Evolutionary conservation across 2,888 invertebrate species (phyloP).

Genomic region (Melipona beecheii): DNA sequence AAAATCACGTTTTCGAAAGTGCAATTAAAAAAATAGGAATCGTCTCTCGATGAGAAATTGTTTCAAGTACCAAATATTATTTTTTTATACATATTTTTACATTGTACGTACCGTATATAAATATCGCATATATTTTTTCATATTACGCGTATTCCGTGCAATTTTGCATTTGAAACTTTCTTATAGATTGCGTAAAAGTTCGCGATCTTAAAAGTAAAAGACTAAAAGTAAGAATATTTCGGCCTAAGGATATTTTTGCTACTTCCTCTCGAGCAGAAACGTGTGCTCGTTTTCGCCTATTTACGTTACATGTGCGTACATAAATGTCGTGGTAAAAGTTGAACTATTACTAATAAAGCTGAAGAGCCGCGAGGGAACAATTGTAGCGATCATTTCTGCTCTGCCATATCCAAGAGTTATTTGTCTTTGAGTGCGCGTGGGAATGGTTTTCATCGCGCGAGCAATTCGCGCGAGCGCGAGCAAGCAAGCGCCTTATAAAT

Average conservation of each 20-base stretch:
- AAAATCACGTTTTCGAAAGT: too few species aligned
- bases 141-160: too few species aligned
- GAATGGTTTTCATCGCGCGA: neutral
- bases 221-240: too few species aligned
- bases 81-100: too few species aligned
- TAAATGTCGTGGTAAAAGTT: neutral
- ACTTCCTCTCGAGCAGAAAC: neutral
- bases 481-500: neutral
- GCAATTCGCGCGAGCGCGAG: neutral
- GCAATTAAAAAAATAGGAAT: too few species aligned
- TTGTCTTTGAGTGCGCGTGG: constrained; percentile 15
- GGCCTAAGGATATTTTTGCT: neutral
- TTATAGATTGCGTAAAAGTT: too few species aligned
- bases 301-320: neutral
- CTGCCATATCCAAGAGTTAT: constrained; percentile 7
- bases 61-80: too few species aligned
- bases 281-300: neutral
- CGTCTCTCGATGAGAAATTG: too few species aligned
- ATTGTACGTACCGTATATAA: too few species aligned
- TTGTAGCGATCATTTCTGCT: constrained; percentile 11
- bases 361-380: neutral
- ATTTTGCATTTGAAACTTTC: too few species aligned
- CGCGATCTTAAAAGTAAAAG: too few species aligned
- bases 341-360: neutral
- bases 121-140: too few species aligned